These are phyloP conservation scores for Battus philenor DNA, from an alignment of 1,140 invertebrate genomes.

Conservation along the genomic window DNA sequence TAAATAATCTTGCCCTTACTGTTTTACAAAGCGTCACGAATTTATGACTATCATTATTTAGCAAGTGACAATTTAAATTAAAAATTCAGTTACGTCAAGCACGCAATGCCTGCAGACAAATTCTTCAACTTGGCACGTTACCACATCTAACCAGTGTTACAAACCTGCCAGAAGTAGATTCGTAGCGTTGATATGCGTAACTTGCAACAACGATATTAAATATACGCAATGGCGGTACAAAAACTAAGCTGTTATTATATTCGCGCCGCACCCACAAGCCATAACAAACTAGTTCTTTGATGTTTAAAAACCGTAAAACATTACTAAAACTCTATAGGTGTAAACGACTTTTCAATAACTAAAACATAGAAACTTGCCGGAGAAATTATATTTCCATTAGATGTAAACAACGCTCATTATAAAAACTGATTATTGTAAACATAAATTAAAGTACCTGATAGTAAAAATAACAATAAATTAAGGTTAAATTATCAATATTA, in stretches of 20 bases:
- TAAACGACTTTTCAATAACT: too few species aligned
- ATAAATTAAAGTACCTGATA: too few species aligned
- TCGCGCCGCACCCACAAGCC: constrained; percentile 21
- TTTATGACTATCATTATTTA: constrained; percentile 37
- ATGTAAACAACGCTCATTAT: too few species aligned
- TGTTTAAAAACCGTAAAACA: too few species aligned
- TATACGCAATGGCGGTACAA: constrained; percentile 40
- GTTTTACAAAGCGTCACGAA: constrained; percentile 60
- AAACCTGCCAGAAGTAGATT: constrained; percentile 43
- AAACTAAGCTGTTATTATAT: constrained; percentile 33
- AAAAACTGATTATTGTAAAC: too few species aligned
- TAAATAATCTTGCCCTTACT: constrained; percentile 49
- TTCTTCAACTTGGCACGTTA: constrained; percentile 40
- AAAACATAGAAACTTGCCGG: too few species aligned
- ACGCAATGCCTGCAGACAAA: constrained; percentile 42
- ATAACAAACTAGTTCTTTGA: too few species aligned
- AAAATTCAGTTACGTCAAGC: constrained; percentile 51
- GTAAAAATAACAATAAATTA: too few species aligned
- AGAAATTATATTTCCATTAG: too few species aligned
- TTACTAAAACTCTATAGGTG: too few species aligned
- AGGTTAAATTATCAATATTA: too few species aligned
- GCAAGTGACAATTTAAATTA: constrained; percentile 44
- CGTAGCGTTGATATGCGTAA: constrained; percentile 35
- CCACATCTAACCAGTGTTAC: constrained; percentile 34
- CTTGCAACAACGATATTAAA: constrained; percentile 41